phyloP scores from a whole-genome alignment of 2,888 invertebrate genomes.

The Xestia rhomboidea region DNA sequence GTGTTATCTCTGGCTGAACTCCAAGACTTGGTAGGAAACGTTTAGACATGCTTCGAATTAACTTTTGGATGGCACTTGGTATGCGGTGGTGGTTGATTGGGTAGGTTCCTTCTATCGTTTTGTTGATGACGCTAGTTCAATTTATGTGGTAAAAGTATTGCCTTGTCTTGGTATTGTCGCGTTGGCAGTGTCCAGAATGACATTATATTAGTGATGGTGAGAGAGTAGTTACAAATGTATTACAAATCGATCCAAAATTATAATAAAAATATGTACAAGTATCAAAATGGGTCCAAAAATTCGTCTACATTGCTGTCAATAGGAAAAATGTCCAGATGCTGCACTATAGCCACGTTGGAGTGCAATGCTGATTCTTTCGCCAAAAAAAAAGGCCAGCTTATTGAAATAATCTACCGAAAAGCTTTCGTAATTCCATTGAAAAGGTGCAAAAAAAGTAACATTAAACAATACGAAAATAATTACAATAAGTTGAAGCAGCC shows the following conservation, averaged over 20 bases:
- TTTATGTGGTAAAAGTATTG: background rate
- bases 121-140: background rate
- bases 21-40: constrained; percentile 55
- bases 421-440: background rate
- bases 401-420: background rate
- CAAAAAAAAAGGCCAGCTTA: background rate
- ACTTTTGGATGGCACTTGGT: constrained; percentile 36
- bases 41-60: constrained; percentile 54
- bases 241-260: too few species aligned
- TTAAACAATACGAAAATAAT: background rate
- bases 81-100: constrained; percentile 14
- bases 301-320: too few species aligned
- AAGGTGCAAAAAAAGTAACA: too few species aligned
- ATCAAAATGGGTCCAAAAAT: too few species aligned
- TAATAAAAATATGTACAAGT: background rate
- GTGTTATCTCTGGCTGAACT: constrained; percentile 70
- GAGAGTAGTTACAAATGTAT: background rate
- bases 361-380: too few species aligned
- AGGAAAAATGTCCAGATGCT: too few species aligned
- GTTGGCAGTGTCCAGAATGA: background rate
- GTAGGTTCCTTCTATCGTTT: background rate
- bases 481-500: background rate
- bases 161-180: background rate
- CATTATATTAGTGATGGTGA: background rate
- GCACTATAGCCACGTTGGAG: too few species aligned